phyloP scores from a whole-genome alignment of 1,140 invertebrate genomes.

The Leptinotarsa texana region DNA sequence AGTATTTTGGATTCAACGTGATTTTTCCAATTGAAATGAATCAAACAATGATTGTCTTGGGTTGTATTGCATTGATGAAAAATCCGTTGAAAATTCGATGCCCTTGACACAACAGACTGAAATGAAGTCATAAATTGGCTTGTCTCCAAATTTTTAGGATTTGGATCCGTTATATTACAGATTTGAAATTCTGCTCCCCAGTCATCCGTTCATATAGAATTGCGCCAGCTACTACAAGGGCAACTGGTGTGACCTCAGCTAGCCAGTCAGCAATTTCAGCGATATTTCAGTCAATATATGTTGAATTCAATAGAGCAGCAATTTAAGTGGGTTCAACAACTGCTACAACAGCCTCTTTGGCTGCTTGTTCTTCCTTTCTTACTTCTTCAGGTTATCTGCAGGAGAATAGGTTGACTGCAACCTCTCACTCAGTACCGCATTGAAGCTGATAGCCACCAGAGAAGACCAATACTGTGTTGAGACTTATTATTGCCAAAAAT shows the following conservation, averaged over 20 bases:
- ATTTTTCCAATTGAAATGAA: too few relatives aligned
- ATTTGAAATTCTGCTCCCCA: too few relatives aligned
- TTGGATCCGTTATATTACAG: too few relatives aligned
- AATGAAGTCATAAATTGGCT: too few relatives aligned
- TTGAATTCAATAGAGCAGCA: conserved; percentile 28
- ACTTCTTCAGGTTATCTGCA: conserved; percentile 60
- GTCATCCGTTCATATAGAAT: too few relatives aligned
- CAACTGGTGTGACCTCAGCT: not conserved
- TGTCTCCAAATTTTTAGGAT: too few relatives aligned
- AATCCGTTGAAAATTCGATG: too few relatives aligned
- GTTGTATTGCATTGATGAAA: too few relatives aligned
- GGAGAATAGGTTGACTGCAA: conserved; percentile 99
- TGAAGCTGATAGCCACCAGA: conserved; percentile 96
- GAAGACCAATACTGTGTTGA: conserved; percentile 93
- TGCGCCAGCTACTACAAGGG: not conserved
- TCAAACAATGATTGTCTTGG: too few relatives aligned
- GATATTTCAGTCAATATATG: not conserved
- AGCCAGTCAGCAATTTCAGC: too few relatives aligned
- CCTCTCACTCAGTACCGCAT: conserved; percentile 57
- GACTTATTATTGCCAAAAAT: conserved; percentile 93
- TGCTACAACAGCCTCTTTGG: conserved; percentile 67
- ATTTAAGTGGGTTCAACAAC: conserved; percentile 5
- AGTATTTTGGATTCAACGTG: too few relatives aligned
- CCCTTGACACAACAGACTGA: too few relatives aligned
- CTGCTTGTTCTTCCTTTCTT: conserved; percentile 92